These are phyloP conservation scores for Bostrychus sinensis DNA, from an alignment of 2,113 vertebrate genomes.

Conservation along the genomic window DNA sequence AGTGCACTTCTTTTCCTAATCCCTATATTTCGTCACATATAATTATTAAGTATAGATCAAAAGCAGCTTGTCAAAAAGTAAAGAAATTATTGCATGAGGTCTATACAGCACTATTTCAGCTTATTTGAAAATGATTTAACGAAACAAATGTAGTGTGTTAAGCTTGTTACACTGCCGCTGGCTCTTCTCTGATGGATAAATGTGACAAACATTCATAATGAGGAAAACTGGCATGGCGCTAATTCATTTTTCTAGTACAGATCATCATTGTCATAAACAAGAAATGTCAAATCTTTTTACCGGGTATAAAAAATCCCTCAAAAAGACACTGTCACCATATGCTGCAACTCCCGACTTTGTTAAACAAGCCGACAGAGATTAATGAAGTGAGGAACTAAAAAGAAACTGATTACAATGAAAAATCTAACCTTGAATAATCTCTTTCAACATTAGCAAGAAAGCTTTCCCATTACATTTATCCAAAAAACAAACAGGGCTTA, in stretches of 20 bases:
- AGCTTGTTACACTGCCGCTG: slow-evolving; percentile 6
- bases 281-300: slow-evolving; percentile 30
- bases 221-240: slow-evolving; percentile 26
- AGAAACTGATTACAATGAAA: slow-evolving; percentile 54
- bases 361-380: slow-evolving; percentile 62
- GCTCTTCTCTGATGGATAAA: not conserved
- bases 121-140: not conserved
- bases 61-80: not conserved
- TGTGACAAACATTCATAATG: slow-evolving; percentile 21
- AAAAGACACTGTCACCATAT: slow-evolving; percentile 23
- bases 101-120: not conserved
- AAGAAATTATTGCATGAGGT: not conserved
- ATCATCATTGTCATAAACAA: slow-evolving; percentile 42
- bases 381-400: slow-evolving; percentile 54
- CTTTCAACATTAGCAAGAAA: slow-evolving; percentile 51
- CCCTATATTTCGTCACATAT: not conserved
- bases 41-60: not conserved
- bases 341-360: slow-evolving; percentile 43
- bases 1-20: not conserved
- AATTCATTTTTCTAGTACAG: not conserved
- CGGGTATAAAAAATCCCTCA: slow-evolving; percentile 32
- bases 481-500: slow-evolving; percentile 43
- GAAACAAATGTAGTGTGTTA: not conserved
- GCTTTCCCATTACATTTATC: slow-evolving; percentile 17
- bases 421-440: slow-evolving; percentile 53